Conservation (phyloP, 2,888 invertebrate species). For the Hypomecis punctinalis region DNA sequence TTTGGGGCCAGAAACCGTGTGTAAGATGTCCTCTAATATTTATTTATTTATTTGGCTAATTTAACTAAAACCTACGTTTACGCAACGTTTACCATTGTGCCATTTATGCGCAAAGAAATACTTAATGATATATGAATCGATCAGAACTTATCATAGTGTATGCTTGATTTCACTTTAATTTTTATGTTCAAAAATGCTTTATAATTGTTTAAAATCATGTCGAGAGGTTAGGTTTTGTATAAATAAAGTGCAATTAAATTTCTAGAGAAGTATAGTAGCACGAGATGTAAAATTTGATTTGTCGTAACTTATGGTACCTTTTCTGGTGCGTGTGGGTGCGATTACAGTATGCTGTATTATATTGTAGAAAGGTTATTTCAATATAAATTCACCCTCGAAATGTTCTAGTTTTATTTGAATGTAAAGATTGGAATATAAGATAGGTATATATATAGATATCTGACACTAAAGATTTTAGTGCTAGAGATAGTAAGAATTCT, state of each 20-base stretch:
- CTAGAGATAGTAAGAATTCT: too few species aligned
- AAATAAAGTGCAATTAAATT: slow-evolving; percentile 68
- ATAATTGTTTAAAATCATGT: slow-evolving; percentile 33
- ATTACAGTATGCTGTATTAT: slow-evolving; percentile 77
- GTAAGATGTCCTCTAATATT: too few species aligned
- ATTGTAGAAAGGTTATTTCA: slow-evolving; percentile 82
- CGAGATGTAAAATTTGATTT: slow-evolving; percentile 56
- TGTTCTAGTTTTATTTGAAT: slow-evolving; percentile 56
- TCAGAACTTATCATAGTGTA: slow-evolving; percentile 13
- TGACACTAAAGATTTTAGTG: too few species aligned
- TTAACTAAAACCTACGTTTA: too few species aligned
- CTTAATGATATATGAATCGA: neutral
- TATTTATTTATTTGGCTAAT: too few species aligned
- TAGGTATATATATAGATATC: too few species aligned
- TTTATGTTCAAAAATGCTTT: slow-evolving; percentile 32
- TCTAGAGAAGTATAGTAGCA: slow-evolving; percentile 38
- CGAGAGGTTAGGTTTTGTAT: slow-evolving; percentile 48
- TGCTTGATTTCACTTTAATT: slow-evolving; percentile 7
- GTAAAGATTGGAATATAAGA: neutral
- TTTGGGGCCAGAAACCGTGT: too few species aligned
- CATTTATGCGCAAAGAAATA: too few species aligned
- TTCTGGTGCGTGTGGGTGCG: slow-evolving; percentile 47
- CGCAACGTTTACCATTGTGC: too few species aligned
- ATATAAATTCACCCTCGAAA: slow-evolving; percentile 80
- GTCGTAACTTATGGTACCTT: slow-evolving; percentile 42